Evolutionary conservation across 2,113 vertebrate species (phyloP).

Genomic region (Herpetotheres cachinnans): DNA sequence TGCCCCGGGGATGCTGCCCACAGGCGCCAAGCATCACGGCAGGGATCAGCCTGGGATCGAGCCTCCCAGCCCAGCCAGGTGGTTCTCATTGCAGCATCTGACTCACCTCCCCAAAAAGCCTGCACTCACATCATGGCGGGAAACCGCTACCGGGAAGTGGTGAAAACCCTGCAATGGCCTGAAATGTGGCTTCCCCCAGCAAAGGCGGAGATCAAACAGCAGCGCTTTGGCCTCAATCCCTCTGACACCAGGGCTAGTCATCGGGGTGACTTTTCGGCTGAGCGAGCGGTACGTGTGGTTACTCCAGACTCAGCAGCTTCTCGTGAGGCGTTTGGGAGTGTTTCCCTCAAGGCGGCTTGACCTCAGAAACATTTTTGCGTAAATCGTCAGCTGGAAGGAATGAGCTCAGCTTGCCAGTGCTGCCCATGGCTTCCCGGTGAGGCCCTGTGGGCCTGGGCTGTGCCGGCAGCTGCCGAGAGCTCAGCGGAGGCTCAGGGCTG

Average conservation of each 20-base stretch:
- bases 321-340: background rate
- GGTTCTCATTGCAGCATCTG: conserved; percentile 26
- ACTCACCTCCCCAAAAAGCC: conserved; percentile 40
- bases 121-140: background rate
- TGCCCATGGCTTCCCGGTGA: background rate
- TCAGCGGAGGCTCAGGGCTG: accelerated
- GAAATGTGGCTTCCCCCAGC: background rate
- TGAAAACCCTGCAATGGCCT: background rate
- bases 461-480: accelerated
- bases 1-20: background rate
- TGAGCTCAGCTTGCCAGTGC: background rate
- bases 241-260: background rate
- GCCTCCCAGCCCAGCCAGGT: background rate
- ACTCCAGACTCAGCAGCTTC: background rate
- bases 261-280: background rate
- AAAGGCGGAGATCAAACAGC: background rate
- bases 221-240: background rate
- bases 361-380: conserved; percentile 12
- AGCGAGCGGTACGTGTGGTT: background rate
- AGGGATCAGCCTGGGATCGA: background rate
- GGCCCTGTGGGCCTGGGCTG: background rate
- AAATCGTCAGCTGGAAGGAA: conserved; percentile 1
- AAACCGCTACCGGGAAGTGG: conserved; percentile 23
- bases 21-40: background rate
- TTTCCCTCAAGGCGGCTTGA: background rate